Evolutionary conservation across 2,113 vertebrate species (phyloP).

Genomic region (Uria lomvia): DNA sequence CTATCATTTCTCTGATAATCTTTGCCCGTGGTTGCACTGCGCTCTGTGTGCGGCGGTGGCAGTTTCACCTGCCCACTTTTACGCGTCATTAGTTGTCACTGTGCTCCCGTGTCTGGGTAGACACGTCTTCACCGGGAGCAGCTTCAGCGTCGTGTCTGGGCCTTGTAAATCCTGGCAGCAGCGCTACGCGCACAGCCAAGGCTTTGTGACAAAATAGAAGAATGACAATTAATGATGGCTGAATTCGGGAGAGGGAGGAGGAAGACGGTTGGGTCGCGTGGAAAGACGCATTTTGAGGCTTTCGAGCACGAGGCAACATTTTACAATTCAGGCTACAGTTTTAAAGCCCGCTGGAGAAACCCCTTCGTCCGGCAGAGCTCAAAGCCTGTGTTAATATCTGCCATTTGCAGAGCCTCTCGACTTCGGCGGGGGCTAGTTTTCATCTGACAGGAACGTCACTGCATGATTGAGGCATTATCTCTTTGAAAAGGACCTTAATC

Average conservation of each 20-base stretch:
- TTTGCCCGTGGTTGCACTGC: neutral
- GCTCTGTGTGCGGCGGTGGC: rapidly evolving
- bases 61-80: conserved; percentile 11
- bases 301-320: neutral
- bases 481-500: conserved; percentile 42
- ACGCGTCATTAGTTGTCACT: neutral
- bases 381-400: neutral
- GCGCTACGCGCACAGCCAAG: rapidly evolving
- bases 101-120: neutral
- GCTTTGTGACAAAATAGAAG: neutral
- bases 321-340: neutral
- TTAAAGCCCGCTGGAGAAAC: neutral
- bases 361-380: neutral
- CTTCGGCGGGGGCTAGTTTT: neutral
- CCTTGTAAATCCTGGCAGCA: conserved; percentile 30
- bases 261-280: rapidly evolving
- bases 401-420: conserved; percentile 3
- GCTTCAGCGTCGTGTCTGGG: neutral
- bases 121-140: neutral
- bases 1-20: neutral
- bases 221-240: neutral
- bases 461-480: conserved; percentile 6
- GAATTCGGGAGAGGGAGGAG: neutral
- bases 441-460: neutral
- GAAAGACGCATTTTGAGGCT: neutral